Base-by-base conservation (phyloP, 1,140 invertebrate species). In the Dinothrombium tinctorium region DNA sequence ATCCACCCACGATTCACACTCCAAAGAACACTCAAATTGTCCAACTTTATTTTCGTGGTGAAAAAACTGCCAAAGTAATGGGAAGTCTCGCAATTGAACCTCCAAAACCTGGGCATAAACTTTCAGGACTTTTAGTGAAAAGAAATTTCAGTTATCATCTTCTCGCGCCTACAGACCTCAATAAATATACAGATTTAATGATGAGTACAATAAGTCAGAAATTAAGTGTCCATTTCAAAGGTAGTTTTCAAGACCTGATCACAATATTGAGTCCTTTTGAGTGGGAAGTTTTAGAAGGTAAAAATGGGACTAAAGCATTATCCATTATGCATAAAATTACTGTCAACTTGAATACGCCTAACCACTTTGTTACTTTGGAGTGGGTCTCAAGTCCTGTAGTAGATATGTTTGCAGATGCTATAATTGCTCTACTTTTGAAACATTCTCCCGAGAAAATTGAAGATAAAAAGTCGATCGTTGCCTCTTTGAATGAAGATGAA, bases 141-240 rank as follows among this genome's bases (percentile, higher is more conserved):
- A 68, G 87, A 26, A 96, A 99, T 58, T 99, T 98, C 54, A 96
- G 89, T 58, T 98, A 96, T 58, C 89, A 96, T 57, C 68, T 99
- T 41, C 58, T 99, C 33, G 74, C 78, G 5, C 78, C 90, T 0
- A 66, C 71, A 9, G 92, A 98, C 63, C 62, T 99, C 19, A 72
- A 75, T 39, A 92, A 89, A 56, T 98, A 98, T 58, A 96, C 87
- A 3, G 86, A 95, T 52, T 73, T 96, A 65, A 77, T 72, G 21
- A 83, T 83, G 64, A 87, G 80, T 45, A 76, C 77, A 47, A 77
- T 98, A 21, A 73, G 76, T 32, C 89, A 96, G 59, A 66, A 83
- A 24, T 74, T 86, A 55, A 86, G 80, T 43, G 65, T 96, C 22
- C 71, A 76, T 25, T 96, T 83, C 62, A 69, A 67, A 8, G 82